phyloP scores from a whole-genome alignment of 2,113 vertebrate species.

The Muscicapa adusta region DNA sequence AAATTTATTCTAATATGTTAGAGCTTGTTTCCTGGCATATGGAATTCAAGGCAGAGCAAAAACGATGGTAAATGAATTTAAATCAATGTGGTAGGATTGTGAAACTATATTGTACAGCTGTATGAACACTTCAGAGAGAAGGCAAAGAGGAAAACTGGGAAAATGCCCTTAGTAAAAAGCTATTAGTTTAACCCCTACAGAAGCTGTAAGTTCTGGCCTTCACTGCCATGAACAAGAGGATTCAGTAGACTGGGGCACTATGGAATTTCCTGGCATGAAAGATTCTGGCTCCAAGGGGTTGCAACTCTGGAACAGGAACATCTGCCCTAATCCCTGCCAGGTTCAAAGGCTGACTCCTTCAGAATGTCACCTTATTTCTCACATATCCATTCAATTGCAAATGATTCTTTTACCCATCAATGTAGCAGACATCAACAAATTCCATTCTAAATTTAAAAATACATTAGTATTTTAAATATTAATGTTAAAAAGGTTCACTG shows the following conservation, averaged over 20 bases:
- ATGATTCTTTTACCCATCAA: neutral
- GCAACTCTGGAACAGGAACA: neutral
- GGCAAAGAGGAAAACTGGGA: neutral
- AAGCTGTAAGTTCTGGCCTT: neutral
- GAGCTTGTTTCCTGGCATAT: neutral
- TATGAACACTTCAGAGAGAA: neutral
- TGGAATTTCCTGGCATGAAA: neutral
- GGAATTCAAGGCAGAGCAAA: neutral
- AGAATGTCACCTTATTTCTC: neutral
- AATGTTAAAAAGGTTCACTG: neutral
- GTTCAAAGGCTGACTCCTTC: neutral
- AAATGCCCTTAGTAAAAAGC: neutral
- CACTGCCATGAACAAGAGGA: neutral
- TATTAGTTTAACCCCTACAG: neutral
- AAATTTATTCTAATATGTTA: neutral
- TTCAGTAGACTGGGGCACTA: neutral
- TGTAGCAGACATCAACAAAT: neutral
- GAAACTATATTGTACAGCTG: neutral
- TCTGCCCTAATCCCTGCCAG: neutral
- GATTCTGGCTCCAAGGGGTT: neutral
- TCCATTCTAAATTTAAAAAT: constrained; percentile 1
- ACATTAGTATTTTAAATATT: constrained; percentile 40
- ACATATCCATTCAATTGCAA: neutral
- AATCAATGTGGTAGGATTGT: neutral
- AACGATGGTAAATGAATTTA: neutral